Conservation (phyloP, 1,140 invertebrate genomes). For the Adoxophyes honmai region DNA sequence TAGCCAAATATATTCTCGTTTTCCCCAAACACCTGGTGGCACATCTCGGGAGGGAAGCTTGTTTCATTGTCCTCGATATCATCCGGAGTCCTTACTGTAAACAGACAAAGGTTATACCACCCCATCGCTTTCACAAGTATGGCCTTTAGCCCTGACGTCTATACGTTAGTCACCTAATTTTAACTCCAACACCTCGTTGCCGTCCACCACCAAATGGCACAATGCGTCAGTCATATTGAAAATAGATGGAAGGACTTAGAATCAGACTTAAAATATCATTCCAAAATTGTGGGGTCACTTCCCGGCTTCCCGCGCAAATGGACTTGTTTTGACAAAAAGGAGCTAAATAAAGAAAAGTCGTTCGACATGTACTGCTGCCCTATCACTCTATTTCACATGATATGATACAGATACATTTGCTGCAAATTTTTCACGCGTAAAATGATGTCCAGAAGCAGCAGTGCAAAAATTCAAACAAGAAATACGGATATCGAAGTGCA, state of each 20-base stretch:
- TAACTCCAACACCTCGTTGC: constrained; percentile 86
- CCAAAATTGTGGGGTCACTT: constrained; percentile 16
- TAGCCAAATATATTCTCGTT: constrained; percentile 97
- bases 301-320: constrained; percentile 61
- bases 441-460: background rate
- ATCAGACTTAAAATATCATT: constrained; percentile 27
- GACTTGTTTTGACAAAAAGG: constrained; percentile 1
- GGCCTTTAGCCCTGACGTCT: background rate
- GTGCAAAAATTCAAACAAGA: background rate
- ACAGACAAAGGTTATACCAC: constrained; percentile 18
- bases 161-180: constrained; percentile 82
- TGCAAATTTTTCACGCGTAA: background rate
- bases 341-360: background rate
- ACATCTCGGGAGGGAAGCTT: constrained; percentile 91
- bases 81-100: constrained; percentile 80
- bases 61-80: constrained; percentile 86
- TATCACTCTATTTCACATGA: no score
- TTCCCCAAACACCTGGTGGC: constrained; percentile 96
- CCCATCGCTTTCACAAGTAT: background rate
- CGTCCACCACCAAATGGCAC: constrained; percentile 81
- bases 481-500: background rate
- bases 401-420: background rate
- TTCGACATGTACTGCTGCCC: background rate
- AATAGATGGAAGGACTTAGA: background rate
- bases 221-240: constrained; percentile 72